phyloP scores from a whole-genome alignment of 37 sponge, comb jelly and placozoan genomes.

The Cliona cf. orientalis region DNA sequence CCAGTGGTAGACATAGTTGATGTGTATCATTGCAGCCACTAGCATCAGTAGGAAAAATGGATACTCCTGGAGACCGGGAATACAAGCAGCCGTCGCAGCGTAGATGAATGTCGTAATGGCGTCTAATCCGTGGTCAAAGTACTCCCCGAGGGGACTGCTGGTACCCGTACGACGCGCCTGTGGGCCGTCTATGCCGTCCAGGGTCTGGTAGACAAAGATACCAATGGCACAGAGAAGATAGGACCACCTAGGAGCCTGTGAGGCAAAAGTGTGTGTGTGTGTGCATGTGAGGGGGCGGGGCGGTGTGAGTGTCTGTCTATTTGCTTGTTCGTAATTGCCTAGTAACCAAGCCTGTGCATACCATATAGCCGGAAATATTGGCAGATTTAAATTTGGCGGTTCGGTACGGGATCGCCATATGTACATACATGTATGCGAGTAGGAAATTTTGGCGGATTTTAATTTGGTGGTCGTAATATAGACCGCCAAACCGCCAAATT shows the following conservation, averaged over 20 bases:
- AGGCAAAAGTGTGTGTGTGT: no score
- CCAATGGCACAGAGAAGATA: conserved; percentile 76
- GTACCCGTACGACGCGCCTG: conserved; percentile 91
- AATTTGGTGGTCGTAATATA: no score
- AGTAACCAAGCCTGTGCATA: no score
- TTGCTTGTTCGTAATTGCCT: no score
- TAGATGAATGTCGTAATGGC: conserved; percentile 77
- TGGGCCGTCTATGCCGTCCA: conserved; percentile 96
- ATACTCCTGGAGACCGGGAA: conserved; percentile 48
- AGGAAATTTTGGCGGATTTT: no score
- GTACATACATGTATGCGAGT: no score
- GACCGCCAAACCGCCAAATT: no score
- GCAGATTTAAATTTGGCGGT: no score
- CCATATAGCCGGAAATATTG: no score
- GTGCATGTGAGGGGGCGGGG: no score
- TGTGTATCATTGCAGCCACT: conserved; percentile 34
- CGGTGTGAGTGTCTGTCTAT: no score
- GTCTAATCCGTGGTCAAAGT: conserved; percentile 98
- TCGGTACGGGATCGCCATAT: no score
- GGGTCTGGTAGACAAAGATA: conserved; percentile 84
- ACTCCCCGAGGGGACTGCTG: conserved; percentile 82
- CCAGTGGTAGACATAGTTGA: conserved; percentile 92
- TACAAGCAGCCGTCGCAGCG: conserved; percentile 48
- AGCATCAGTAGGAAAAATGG: conserved; percentile 42
- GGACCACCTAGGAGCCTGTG: conserved; percentile 81